Conservation (phyloP, 2,888 invertebrate species). For the Subacronicta megacephala region DNA sequence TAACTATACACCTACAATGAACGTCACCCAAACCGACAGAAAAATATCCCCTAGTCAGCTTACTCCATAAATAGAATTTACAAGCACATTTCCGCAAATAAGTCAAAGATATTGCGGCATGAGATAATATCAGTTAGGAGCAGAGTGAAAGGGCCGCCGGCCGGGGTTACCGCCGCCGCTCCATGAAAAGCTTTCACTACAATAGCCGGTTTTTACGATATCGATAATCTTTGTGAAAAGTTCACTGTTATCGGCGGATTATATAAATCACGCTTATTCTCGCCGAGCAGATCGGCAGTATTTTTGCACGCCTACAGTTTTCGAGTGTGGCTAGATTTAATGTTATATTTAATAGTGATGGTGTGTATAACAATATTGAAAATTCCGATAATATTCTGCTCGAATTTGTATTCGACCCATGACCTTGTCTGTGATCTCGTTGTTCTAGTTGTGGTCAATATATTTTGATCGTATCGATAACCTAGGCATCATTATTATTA, state of each 20-base stretch:
- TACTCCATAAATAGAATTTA: slow-evolving; percentile 24
- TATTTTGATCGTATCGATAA: too few species aligned
- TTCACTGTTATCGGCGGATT: background rate
- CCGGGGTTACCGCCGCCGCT: slow-evolving; percentile 4
- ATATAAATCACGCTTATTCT: background rate
- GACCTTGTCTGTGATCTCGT: too few species aligned
- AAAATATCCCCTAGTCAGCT: slow-evolving; percentile 24
- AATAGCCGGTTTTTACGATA: slow-evolving; percentile 11
- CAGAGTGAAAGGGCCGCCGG: slow-evolving; percentile 1
- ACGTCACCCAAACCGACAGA: background rate
- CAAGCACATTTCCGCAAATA: slow-evolving; percentile 13
- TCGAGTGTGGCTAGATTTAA: background rate
- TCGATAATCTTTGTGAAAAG: slow-evolving; percentile 7
- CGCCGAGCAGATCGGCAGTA: too few species aligned
- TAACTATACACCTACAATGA: too few species aligned
- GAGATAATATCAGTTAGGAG: slow-evolving; percentile 6
- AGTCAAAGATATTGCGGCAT: slow-evolving; percentile 9
- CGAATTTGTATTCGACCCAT: too few species aligned
- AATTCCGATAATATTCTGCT: too few species aligned
- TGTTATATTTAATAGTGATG: too few species aligned
- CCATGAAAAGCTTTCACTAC: slow-evolving; percentile 11
- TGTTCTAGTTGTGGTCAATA: too few species aligned
- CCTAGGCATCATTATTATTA: too few species aligned
- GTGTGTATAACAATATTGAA: too few species aligned
- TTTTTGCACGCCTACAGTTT: too few species aligned